These are phyloP conservation scores for Ctenomys sociabilis DNA, from an alignment of 2,113 vertebrate species.

Conservation along the genomic window DNA sequence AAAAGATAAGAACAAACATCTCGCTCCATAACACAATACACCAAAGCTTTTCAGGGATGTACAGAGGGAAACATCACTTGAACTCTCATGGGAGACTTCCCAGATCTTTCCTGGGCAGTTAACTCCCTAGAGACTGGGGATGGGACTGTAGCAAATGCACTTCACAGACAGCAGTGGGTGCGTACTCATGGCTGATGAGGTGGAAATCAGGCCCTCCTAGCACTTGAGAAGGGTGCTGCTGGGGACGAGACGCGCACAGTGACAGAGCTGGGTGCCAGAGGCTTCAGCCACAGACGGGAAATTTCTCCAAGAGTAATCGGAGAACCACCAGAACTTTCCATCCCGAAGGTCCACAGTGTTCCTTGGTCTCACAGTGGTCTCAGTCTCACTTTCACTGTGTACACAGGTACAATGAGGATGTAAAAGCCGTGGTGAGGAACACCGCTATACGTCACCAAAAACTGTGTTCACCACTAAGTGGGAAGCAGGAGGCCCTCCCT, in stretches of 20 bases:
- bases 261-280: neutral
- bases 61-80: neutral
- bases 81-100: neutral
- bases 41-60: neutral
- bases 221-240: neutral
- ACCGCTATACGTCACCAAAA: neutral
- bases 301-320: neutral
- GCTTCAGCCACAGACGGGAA: neutral
- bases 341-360: neutral
- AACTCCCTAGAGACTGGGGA: neutral
- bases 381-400: neutral
- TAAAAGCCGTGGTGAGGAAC: neutral
- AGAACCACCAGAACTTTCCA: neutral
- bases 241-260: rapidly evolving
- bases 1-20: neutral
- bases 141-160: neutral
- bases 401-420: neutral
- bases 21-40: neutral
- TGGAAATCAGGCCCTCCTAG: neutral
- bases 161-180: neutral
- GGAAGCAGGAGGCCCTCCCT: neutral
- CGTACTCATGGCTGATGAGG: neutral
- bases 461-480: neutral
- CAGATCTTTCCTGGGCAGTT: neutral
- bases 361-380: neutral